Evolutionary conservation across 2,113 vertebrate species (phyloP).

Genomic region (Ceratotherium simum): DNA sequence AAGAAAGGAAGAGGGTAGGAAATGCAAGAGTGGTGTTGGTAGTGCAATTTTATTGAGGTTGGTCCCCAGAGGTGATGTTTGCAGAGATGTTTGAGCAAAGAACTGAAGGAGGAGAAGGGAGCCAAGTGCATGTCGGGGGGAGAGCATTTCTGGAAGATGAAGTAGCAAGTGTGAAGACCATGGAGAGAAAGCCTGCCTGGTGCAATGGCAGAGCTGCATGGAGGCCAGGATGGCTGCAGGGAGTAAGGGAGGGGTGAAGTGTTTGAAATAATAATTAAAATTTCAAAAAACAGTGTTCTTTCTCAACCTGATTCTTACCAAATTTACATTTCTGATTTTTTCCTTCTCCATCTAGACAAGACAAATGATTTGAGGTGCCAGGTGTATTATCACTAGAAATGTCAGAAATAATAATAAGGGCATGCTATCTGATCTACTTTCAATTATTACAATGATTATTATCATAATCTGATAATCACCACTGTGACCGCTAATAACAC

Average conservation of each 20-base stretch:
- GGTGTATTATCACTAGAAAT: background rate
- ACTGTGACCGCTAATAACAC: background rate
- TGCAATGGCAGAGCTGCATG: background rate
- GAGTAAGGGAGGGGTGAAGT: background rate
- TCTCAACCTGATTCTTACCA: background rate
- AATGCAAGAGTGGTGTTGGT: background rate
- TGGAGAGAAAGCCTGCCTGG: background rate
- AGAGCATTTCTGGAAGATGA: background rate
- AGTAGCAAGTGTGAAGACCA: background rate
- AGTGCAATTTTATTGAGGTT: background rate
- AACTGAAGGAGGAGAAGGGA: background rate
- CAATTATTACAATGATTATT: background rate
- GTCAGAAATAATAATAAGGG: background rate
- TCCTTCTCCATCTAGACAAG: background rate
- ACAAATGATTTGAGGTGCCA: background rate
- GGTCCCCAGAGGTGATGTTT: background rate
- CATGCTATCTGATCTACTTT: background rate
- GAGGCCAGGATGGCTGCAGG: background rate
- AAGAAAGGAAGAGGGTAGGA: background rate
- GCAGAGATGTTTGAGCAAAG: constrained; percentile 7
- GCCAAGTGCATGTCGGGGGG: background rate
- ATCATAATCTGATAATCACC: background rate
- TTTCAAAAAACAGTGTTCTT: background rate
- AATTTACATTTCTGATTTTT: background rate
- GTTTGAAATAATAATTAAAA: background rate